These are phyloP conservation scores for Crenichthys baileyi DNA, from an alignment of 2,797 vertebrate genomes.

Conservation along the genomic window DNA sequence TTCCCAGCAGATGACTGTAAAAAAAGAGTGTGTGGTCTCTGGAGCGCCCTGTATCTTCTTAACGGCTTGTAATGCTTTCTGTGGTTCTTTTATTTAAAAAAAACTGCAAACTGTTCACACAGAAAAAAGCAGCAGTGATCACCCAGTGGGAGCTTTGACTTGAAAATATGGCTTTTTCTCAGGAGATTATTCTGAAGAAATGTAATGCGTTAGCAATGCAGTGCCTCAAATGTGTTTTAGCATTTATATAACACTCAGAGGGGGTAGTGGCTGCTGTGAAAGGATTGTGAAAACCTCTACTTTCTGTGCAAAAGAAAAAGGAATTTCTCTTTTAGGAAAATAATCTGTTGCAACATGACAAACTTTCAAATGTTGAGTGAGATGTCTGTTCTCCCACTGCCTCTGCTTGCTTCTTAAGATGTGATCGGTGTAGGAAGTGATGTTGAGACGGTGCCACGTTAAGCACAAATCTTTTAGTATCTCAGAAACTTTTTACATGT, in stretches of 20 bases:
- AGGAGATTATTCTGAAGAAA: conserved; percentile 9
- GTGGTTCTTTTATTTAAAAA: conserved; percentile 20
- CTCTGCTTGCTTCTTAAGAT: conserved; percentile 60
- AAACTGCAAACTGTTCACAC: conserved; percentile 42
- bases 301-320: conserved; percentile 22
- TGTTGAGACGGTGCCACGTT: conserved; percentile 67
- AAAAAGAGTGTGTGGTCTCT: conserved; percentile 13
- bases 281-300: conserved; percentile 29
- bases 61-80: conserved; percentile 49
- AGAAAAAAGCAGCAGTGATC: conserved; percentile 5
- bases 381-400: conserved; percentile 53
- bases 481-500: conserved; percentile 47
- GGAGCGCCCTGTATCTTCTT: conserved; percentile 31
- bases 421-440: conserved; percentile 51
- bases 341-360: conserved; percentile 56
- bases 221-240: conserved; percentile 81
- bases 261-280: conserved; percentile 55
- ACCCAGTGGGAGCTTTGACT: conserved; percentile 18
- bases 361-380: conserved; percentile 57
- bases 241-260: conserved; percentile 60
- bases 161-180: conserved; percentile 2
- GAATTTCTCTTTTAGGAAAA: neutral
- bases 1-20: conserved; percentile 24
- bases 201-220: conserved; percentile 27
- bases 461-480: conserved; percentile 62